Evolutionary conservation across 2,888 invertebrate species (phyloP).

Genomic region (Coecobrya sp.): DNA sequence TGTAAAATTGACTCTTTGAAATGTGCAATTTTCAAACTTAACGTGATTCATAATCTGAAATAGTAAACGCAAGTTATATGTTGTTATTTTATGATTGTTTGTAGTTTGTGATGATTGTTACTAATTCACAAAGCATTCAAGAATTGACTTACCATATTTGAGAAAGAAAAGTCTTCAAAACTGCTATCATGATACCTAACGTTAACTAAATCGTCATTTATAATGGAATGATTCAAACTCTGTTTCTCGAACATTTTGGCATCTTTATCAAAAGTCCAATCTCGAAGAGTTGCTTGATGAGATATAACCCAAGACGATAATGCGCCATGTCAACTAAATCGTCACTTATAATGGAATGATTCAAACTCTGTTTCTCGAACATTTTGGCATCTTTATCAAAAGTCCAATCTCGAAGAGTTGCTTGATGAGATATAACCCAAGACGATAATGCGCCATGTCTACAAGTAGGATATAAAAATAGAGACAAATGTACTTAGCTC

Average conservation of each 20-base stretch:
- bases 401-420: conserved; percentile 85
- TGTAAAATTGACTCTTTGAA: conserved; percentile 91
- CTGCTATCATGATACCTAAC: conserved; percentile 83
- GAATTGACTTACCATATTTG: conserved; percentile 82
- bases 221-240: conserved; percentile 82
- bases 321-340: conserved; percentile 85
- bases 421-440: conserved; percentile 85
- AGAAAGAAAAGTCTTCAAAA: conserved; percentile 84
- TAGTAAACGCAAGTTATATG: neutral
- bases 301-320: conserved; percentile 85
- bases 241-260: conserved; percentile 81
- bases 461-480: conserved; percentile 7
- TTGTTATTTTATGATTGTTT: neutral
- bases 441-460: conserved; percentile 84
- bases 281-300: conserved; percentile 85
- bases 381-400: conserved; percentile 85
- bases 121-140: neutral
- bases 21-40: conserved; percentile 91
- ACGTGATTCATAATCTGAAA: conserved; percentile 90
- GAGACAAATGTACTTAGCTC: no score
- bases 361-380: conserved; percentile 72
- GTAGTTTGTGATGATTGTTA: neutral
- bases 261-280: conserved; percentile 86
- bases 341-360: conserved; percentile 81
- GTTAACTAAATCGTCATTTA: conserved; percentile 83